Evolutionary conservation across 1,140 invertebrate genomes (phyloP).

Genomic region (Drosophila virilis): DNA sequence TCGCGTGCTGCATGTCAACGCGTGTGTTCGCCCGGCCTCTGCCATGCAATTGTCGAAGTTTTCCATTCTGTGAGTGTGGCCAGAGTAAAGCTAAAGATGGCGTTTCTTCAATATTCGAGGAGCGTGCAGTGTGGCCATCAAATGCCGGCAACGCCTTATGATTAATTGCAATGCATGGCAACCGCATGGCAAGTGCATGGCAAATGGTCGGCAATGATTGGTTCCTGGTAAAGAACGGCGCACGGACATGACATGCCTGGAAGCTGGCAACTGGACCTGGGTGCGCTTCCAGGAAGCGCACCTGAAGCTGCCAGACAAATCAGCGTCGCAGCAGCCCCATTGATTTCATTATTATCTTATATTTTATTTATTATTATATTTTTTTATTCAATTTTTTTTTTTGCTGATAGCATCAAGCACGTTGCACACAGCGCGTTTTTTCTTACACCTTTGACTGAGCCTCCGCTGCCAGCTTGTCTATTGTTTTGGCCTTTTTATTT

Average conservation of each 20-base stretch:
- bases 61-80: slow-evolving; percentile 10
- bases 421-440: slow-evolving; percentile 50
- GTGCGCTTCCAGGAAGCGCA: slow-evolving; percentile 46
- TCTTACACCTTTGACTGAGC: slow-evolving; percentile 56
- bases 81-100: slow-evolving; percentile 33
- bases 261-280: slow-evolving; percentile 17
- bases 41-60: slow-evolving; percentile 64
- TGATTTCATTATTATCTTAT: neutral
- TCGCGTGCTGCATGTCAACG: slow-evolving; percentile 82
- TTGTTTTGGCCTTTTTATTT: slow-evolving; percentile 14
- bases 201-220: slow-evolving; percentile 64
- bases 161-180: slow-evolving; percentile 69
- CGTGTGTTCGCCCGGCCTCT: slow-evolving; percentile 62
- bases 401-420: slow-evolving; percentile 53
- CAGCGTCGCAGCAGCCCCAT: slow-evolving; percentile 51
- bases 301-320: slow-evolving; percentile 55
- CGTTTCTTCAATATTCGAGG: slow-evolving; percentile 15
- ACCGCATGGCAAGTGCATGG: slow-evolving; percentile 44
- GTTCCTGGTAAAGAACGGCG: slow-evolving; percentile 67
- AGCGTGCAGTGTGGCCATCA: slow-evolving; percentile 70
- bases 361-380: neutral
- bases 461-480: slow-evolving; percentile 21
- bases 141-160: slow-evolving; percentile 66
- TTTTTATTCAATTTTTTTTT: neutral
- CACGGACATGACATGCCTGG: slow-evolving; percentile 51